Conservation (phyloP, 1,140 invertebrate species). For the Sitobion miscanthi region DNA sequence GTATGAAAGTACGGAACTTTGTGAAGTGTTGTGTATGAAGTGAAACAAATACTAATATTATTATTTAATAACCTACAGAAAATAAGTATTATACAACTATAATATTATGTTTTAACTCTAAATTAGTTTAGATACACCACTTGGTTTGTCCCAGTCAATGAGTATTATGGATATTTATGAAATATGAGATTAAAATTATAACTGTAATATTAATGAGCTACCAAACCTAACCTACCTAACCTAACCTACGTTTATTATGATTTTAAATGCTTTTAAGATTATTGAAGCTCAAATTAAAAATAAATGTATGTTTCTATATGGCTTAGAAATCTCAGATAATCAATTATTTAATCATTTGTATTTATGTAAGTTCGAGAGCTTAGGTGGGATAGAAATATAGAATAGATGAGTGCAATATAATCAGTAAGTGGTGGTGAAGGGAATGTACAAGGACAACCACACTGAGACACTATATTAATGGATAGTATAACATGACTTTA, state of each 20-base stretch:
- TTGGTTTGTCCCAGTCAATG: not conserved
- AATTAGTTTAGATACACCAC: not conserved
- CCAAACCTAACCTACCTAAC: too few relatives aligned
- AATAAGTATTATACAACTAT: not conserved
- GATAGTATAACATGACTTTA: too few relatives aligned
- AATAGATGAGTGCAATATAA: too few relatives aligned
- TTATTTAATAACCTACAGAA: not conserved
- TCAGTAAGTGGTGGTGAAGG: too few relatives aligned
- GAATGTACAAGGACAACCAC: too few relatives aligned
- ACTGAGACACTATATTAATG: too few relatives aligned
- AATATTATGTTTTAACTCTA: not conserved
- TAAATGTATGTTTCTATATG: too few relatives aligned
- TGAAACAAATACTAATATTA: not conserved
- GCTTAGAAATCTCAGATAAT: too few relatives aligned
- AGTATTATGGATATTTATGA: not conserved
- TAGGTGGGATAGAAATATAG: too few relatives aligned
- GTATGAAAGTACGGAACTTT: not conserved
- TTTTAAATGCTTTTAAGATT: not conserved
- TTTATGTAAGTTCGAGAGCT: too few relatives aligned
- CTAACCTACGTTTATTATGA: not conserved
- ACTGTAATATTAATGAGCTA: not conserved
- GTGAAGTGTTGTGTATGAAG: not conserved
- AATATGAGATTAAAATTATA: not conserved
- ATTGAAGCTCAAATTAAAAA: too few relatives aligned
- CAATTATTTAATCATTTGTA: too few relatives aligned